Conservation (phyloP, 2,888 invertebrate species). For the Sycophila texana region DNA sequence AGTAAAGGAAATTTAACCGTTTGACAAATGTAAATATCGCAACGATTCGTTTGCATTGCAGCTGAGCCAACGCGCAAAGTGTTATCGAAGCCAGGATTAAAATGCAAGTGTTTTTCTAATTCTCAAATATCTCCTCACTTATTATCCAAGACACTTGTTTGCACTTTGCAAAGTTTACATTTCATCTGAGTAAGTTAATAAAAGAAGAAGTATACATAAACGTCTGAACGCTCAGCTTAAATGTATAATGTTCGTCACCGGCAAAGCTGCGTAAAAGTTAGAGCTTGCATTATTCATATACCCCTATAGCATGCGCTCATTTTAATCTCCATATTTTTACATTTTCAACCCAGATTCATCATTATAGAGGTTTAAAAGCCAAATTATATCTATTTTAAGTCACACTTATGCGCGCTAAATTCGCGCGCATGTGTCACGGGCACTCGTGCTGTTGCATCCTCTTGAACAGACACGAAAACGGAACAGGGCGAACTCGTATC, state of each 20-base stretch:
- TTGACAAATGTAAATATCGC: neutral
- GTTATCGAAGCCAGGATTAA: neutral
- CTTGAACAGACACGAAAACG: too few species aligned
- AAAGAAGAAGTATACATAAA: conserved; percentile 16
- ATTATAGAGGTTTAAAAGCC: neutral
- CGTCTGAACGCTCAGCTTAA: conserved; percentile 34
- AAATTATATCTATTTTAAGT: too few species aligned
- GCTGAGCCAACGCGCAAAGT: neutral
- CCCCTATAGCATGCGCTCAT: neutral
- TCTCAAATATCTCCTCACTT: conserved; percentile 12
- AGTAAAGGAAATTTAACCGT: too few species aligned
- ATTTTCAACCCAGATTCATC: neutral
- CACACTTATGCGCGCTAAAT: too few species aligned
- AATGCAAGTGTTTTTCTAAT: conserved; percentile 30
- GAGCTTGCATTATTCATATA: conserved; percentile 26
- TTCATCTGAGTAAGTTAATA: conserved; percentile 25
- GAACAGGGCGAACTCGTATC: neutral
- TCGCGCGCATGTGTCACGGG: too few species aligned
- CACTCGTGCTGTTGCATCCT: too few species aligned
- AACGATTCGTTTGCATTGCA: neutral
- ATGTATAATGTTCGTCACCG: neutral
- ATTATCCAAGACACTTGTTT: conserved; percentile 21
- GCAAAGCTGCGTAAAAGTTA: conserved; percentile 22
- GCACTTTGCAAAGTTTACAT: conserved; percentile 17
- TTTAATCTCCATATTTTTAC: conserved; percentile 27